phyloP scores from a whole-genome alignment of 2,113 vertebrate species.

The Chitala chitala region DNA sequence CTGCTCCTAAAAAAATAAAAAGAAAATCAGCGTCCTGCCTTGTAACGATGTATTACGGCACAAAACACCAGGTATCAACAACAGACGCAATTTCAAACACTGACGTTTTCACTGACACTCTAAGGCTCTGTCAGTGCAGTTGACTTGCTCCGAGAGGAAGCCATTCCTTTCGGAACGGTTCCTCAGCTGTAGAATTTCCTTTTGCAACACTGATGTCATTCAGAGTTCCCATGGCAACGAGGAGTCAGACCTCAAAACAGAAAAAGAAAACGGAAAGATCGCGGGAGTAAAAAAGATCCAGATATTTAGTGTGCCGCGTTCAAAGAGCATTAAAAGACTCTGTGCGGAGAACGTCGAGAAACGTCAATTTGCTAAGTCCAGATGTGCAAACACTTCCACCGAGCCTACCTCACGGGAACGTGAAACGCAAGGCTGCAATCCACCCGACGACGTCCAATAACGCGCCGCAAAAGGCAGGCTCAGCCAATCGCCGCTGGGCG shows the following conservation, averaged over 20 bases:
- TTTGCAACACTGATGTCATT: constrained; percentile 33
- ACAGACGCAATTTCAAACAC: background rate
- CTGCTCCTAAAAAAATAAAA: too few relatives aligned
- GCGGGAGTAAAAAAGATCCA: constrained; percentile 25
- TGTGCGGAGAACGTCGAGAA: constrained; percentile 6
- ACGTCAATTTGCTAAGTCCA: constrained; percentile 22
- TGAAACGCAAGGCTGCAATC: background rate
- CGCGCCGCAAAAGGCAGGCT: background rate
- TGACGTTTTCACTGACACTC: background rate
- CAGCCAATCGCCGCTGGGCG: background rate
- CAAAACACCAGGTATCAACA: too few relatives aligned
- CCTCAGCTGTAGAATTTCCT: constrained; percentile 11
- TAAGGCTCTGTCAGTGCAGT: background rate
- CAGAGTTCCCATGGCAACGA: constrained; percentile 43
- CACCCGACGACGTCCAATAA: background rate
- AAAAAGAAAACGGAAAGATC: background rate
- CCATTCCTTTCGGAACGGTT: background rate
- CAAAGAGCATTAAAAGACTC: background rate
- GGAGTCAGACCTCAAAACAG: constrained; percentile 33
- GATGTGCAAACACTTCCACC: too few relatives aligned
- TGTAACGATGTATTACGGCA: background rate
- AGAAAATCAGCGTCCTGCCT: too few relatives aligned
- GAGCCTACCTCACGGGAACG: background rate
- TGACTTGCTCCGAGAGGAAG: background rate
- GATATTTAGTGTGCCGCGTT: constrained; percentile 27